These are phyloP conservation scores for Patella ulyssiponensis DNA, from an alignment of 2,888 invertebrate species.

Conservation along the genomic window DNA sequence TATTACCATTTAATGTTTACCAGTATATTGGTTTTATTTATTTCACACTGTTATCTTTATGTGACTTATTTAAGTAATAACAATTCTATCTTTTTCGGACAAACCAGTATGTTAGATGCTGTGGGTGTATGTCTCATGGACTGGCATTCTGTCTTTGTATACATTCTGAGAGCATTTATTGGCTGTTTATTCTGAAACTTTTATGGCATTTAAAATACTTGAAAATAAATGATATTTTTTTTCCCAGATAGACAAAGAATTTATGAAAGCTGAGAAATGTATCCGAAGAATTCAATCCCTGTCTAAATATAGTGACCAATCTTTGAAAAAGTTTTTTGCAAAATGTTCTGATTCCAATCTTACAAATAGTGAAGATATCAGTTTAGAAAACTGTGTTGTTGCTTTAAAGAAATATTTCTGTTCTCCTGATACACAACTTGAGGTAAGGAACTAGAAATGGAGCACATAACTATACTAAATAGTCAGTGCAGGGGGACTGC, in stretches of 20 bases:
- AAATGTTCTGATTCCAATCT: conserved; percentile 45
- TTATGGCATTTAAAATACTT: too few relatives aligned
- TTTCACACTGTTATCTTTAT: too few relatives aligned
- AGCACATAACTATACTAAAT: too few relatives aligned
- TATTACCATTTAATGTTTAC: too few relatives aligned
- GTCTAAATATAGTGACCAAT: conserved; percentile 45
- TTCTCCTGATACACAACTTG: conserved; percentile 43
- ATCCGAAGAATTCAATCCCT: conserved; percentile 47
- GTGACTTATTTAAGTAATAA: too few relatives aligned
- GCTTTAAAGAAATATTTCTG: conserved; percentile 46
- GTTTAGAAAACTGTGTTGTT: conserved; percentile 55
- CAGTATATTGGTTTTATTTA: too few relatives aligned
- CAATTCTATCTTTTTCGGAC: too few relatives aligned
- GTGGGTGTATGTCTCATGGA: too few relatives aligned
- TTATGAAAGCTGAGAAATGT: conserved; percentile 23
- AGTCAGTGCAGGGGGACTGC: background rate
- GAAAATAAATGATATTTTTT: conserved; percentile 8
- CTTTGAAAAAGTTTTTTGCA: conserved; percentile 45
- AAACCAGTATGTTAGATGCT: too few relatives aligned
- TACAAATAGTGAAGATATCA: conserved; percentile 43
- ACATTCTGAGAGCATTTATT: too few relatives aligned
- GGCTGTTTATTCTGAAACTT: too few relatives aligned
- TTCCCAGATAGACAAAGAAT: conserved; percentile 22
- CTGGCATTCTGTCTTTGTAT: too few relatives aligned
- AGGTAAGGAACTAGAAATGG: conserved; percentile 35